Base-by-base conservation (phyloP, 2,888 invertebrate species). In the Lottia gigantea region DNA sequence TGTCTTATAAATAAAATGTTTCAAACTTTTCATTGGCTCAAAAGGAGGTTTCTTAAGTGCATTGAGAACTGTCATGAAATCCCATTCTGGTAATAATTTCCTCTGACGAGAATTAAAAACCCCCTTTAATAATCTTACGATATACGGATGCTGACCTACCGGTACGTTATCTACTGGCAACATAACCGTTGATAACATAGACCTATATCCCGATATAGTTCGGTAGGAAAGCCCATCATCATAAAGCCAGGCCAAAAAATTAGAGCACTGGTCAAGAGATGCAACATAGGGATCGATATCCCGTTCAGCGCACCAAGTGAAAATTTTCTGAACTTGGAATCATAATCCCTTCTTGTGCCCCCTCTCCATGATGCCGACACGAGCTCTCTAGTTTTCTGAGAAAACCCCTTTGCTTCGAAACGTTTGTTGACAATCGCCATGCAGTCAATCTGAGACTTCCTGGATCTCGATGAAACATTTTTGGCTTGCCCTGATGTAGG, bases 261-360 rank as follows among this genome's bases (percentile, higher is more conserved):
- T 49, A n/a, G 49, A 16, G 14, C 49, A 49, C 16, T 49, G 49
- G 19, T 19, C 49, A 14, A 49, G 19, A 49, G 16, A n/a, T 49
- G 49, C 72, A 40, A 62, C n/a, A 75, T 62, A 62, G 23, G 72
- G 64, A 73, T 72, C 72, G 66, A 74, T 70, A 65, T 74, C 46
- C 71, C 66, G 62, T 73, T 62, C 16, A 74, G 26, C 16, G 72
- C 73, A 78, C 78, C 76, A 78, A 55, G 71, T 63, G 70, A 62
- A 68, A 71, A 77, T 46, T 66, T 72, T 61, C 49, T 61, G 49
- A 72, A 68, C 63, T 74, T 75, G 23, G n/a, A 64, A 16, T 62
- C 19, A 64, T 78, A 76, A 46, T 71, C 78, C 62, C 71, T 74
- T 61, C 69, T 62, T 0, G 75, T 76, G 0, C 76, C 75, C 31